phyloP scores from a whole-genome alignment of 2,113 vertebrate genomes.

The Corapipo altera region DNA sequence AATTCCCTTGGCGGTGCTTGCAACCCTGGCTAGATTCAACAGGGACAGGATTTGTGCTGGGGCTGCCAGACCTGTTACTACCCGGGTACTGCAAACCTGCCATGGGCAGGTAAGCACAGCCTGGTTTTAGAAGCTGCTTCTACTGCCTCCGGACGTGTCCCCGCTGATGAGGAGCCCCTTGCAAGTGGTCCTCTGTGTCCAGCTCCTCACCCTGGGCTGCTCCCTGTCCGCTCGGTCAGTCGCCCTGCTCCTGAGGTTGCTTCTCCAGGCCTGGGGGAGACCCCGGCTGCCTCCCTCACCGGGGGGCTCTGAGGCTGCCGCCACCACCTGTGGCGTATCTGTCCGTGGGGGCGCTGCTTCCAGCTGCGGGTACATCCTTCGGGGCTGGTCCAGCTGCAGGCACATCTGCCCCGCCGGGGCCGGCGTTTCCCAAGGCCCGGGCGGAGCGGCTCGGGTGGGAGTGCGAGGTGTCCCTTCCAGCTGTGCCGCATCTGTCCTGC shows the following conservation, averaged over 20 bases:
- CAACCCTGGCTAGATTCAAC: fast-evolving
- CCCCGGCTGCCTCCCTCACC: too few species aligned
- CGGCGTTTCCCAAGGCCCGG: not conserved
- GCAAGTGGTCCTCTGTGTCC: not conserved
- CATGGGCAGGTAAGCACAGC: fast-evolving
- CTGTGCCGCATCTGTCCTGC: not conserved
- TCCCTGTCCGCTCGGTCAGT: not conserved
- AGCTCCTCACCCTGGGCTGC: not conserved
- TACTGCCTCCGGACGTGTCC: not conserved
- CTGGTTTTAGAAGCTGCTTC: not conserved
- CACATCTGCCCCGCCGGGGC: not conserved
- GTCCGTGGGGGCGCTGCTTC: not conserved
- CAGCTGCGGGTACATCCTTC: not conserved
- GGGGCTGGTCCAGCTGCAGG: not conserved
- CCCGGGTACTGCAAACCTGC: not conserved
- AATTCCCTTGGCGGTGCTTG: too few species aligned
- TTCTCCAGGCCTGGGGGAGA: not conserved
- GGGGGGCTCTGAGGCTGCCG: not conserved
- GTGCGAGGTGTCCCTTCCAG: not conserved
- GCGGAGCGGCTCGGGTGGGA: not conserved
- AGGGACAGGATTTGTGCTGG: not conserved
- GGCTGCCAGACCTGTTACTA: not conserved
- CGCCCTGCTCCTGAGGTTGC: not conserved
- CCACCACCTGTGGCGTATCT: not conserved
- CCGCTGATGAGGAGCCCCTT: not conserved